phyloP scores from a whole-genome alignment of 2,797 vertebrate species.

The Microcaecilia unicolor region DNA sequence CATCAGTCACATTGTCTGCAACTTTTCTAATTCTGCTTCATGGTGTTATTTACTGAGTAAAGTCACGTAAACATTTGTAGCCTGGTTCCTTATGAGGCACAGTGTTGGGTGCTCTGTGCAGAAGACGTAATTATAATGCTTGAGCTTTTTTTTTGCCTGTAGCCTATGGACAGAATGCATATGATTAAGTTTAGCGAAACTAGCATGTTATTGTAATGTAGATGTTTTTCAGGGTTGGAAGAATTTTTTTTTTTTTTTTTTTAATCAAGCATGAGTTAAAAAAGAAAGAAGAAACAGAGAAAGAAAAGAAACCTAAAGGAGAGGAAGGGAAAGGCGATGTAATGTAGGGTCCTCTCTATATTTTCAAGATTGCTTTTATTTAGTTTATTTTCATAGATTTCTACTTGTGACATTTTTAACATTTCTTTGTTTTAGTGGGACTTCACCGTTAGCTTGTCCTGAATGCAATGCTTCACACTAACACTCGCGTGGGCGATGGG shows the following conservation, averaged over 20 bases:
- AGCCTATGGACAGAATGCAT: slow-evolving; percentile 64
- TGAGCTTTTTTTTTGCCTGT: slow-evolving; percentile 55
- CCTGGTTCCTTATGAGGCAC: slow-evolving; percentile 38
- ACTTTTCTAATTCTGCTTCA: slow-evolving; percentile 43
- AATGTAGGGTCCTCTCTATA: slow-evolving; percentile 42
- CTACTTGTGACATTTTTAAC: slow-evolving; percentile 41
- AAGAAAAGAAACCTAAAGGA: slow-evolving; percentile 22
- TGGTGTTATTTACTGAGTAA: slow-evolving; percentile 49
- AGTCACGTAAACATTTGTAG: slow-evolving; percentile 52
- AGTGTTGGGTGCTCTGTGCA: slow-evolving; percentile 42
- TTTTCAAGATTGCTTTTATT: slow-evolving; percentile 37
- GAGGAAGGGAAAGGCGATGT: slow-evolving; percentile 37
- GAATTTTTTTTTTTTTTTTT: slow-evolving; percentile 41
- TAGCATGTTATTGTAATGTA: slow-evolving; percentile 69
- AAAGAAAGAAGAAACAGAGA: slow-evolving; percentile 1
- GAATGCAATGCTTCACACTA: slow-evolving; percentile 77
- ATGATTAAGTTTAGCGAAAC: slow-evolving; percentile 64
- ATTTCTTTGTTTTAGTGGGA: slow-evolving; percentile 59
- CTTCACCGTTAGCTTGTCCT: slow-evolving; percentile 74
- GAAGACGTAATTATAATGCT: slow-evolving; percentile 62
- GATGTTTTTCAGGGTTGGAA: slow-evolving; percentile 62
- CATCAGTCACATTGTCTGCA: slow-evolving; percentile 55
- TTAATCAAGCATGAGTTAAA: slow-evolving; percentile 24
- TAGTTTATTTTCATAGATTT: slow-evolving; percentile 1
- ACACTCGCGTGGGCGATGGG: slow-evolving; percentile 71